These are phyloP conservation scores for Archocentrus centrarchus DNA, from an alignment of 2,113 vertebrate genomes.

Conservation along the genomic window DNA sequence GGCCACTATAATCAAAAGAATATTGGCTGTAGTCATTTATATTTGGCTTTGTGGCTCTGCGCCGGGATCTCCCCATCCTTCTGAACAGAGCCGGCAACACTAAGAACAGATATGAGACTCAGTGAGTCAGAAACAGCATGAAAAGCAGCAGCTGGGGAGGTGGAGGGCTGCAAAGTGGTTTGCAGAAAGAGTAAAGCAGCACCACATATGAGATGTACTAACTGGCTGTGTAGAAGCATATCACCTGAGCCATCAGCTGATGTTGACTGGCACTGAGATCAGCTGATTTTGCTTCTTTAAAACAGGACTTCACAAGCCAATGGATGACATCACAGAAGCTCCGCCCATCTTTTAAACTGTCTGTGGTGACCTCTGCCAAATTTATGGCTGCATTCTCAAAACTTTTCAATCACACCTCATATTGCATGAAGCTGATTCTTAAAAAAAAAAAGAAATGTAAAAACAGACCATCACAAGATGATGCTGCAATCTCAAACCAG, in stretches of 20 bases:
- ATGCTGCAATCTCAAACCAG: neutral
- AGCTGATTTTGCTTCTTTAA: neutral
- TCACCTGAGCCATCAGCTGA: neutral
- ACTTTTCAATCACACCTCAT: neutral
- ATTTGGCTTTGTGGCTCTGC: neutral
- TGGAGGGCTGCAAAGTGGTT: neutral
- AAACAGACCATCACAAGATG: neutral
- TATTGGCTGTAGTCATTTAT: neutral
- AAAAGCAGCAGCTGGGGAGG: neutral
- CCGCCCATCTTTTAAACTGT: neutral
- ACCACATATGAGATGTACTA: no score
- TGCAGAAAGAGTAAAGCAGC: neutral
- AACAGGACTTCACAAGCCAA: neutral
- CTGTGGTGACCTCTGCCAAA: neutral
- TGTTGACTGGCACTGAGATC: rapidly evolving
- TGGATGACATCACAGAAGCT: neutral
- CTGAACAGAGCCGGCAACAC: no score
- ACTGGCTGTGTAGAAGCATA: neutral
- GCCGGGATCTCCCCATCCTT: neutral
- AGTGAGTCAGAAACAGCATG: neutral
- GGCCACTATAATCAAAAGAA: slow-evolving; percentile 6
- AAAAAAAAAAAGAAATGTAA: neutral
- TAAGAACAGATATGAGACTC: no score
- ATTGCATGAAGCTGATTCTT: neutral
- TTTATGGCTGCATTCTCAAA: neutral